phyloP scores from a whole-genome alignment of 2,113 vertebrate genomes.

The Platycercus adscitus region DNA sequence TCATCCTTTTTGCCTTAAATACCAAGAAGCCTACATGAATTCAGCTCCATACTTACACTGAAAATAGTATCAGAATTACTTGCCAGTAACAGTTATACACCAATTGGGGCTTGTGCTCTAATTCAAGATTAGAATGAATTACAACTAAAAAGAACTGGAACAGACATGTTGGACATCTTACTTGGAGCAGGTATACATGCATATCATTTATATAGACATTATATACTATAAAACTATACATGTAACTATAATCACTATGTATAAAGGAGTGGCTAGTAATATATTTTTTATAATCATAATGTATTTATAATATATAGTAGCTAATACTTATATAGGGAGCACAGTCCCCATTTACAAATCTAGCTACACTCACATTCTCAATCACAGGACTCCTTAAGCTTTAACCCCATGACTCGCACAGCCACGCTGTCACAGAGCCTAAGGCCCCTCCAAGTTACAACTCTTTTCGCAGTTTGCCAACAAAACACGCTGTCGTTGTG shows the following conservation, averaged over 20 bases:
- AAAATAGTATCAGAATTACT: not conserved
- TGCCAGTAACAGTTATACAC: not conserved
- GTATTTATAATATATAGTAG: not conserved
- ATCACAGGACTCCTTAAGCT: not conserved
- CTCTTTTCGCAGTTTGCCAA: not conserved
- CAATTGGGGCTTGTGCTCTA: not conserved
- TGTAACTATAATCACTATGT: not conserved
- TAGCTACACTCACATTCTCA: not conserved
- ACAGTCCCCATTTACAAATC: not conserved
- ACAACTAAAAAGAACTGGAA: not conserved
- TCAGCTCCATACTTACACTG: not conserved
- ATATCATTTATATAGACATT: no score
- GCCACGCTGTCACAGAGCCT: accelerated
- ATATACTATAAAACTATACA: not conserved
- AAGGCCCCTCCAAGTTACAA: not conserved
- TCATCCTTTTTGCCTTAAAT: not conserved
- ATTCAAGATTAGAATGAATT: not conserved
- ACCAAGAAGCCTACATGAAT: not conserved
- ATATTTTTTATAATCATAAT: not conserved
- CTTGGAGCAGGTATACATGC: not conserved
- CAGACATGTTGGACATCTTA: not conserved
- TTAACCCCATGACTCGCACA: not conserved
- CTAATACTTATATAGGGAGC: not conserved
- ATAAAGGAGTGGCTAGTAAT: not conserved
- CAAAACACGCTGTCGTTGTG: accelerated